Base-by-base conservation (phyloP, 1,140 invertebrate genomes). In the Saxidomus purpurata region DNA sequence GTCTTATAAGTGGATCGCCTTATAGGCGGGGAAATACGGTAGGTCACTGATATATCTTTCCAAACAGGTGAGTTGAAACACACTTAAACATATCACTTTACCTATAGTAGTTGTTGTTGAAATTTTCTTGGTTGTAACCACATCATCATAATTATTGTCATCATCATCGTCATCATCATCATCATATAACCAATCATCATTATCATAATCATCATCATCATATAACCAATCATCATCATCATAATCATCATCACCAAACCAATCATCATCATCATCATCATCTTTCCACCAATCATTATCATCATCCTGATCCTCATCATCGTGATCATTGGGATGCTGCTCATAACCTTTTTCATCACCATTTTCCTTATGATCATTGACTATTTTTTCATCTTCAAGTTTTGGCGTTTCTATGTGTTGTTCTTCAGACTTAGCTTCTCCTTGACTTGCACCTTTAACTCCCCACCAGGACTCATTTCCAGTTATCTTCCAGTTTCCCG, bases 211-310 rank as follows among this genome's bases (percentile, higher is more conserved):
- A 49, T 49, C 47, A 8, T 17, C 47, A 49, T 49, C 17, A 11
- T 49, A 17, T n/a, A n/a, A n/a, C n/a, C n/a, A 11, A 49, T 49
- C 17, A 49, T 11, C 8, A 49, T 11, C 25, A 40, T 43, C 36
- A 17, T 22, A 8, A 4, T 76, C n/a, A 77, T 52, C 28, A 25
- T 43, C n/a, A 25, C 13, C 40, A 19, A n/a, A 31, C 11, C 25
- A 11, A 77, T 77, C 74, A 49, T 77, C 40, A 77, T 52, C 74
- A 22, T 31, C 74, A 28, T 77, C 43, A 49, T 52, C 28, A 52
- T 28, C 74, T 11, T 47, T 43, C 40, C 19, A 40, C 40, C 6
- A 17, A 40, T 43, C n/a, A 13, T 76, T 9, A 76, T 19, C 38
- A 47, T 77, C 74, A 49, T 77, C 74, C 17, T 31, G 8, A 55